Percentiles rank a stretch among this genome's conserved stretches.
Conservation (phyloP, 2,113 vertebrate species). For the Ciconia stormi region DNA sequence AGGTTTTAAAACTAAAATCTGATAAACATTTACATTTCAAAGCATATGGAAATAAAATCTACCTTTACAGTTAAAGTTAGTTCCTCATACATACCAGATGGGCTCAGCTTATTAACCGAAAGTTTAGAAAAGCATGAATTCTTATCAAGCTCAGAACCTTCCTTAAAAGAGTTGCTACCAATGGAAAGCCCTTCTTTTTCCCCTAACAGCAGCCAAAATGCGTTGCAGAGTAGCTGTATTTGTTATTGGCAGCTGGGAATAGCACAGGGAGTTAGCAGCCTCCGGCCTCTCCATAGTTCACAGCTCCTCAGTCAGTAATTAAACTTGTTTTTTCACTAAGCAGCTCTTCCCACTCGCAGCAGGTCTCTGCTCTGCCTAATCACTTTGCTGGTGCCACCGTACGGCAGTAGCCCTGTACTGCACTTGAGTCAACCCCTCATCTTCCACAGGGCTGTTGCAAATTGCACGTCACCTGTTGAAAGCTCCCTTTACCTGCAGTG, state of each 20-base stretch:
- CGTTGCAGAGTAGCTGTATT: neutral
- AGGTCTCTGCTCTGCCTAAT: neutral
- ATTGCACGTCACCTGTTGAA: accelerated
- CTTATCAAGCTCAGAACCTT: neutral
- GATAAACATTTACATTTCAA: neutral
- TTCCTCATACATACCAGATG: neutral
- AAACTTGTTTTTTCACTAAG: neutral
- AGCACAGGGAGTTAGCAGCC: neutral
- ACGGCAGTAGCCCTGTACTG: neutral
- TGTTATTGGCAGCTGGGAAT: neutral
- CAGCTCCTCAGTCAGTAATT: neutral
- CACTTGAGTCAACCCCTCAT: neutral
- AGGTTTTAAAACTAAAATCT: neutral
- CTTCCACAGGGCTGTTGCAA: neutral
- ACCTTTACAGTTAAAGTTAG: neutral
- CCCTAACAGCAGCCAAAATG: neutral
- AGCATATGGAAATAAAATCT: neutral
- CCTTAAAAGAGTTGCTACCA: neutral
- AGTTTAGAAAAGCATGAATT: neutral
- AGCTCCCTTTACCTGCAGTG: neutral
- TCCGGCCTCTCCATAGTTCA: neutral
- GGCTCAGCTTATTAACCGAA: neutral
- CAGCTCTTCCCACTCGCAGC: neutral
- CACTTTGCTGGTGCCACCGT: neutral
- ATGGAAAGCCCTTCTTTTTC: neutral